Evolutionary conservation across 2,113 vertebrate species (phyloP), one percentile per base, ranked within the genome.

Genomic region (Drymodes brunneopygia): DNA sequence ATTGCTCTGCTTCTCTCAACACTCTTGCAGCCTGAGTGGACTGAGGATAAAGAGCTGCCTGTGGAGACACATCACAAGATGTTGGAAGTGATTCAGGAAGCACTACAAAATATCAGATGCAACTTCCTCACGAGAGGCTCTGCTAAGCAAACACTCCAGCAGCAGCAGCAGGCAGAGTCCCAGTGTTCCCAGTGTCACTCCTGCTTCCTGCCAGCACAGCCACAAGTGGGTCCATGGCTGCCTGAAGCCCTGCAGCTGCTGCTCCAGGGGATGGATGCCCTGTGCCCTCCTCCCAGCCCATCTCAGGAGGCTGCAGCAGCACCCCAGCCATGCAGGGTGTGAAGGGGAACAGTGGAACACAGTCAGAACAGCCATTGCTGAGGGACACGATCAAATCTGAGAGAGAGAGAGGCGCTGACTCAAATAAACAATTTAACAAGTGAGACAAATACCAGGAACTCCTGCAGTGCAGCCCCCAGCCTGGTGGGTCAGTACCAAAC

Each of bases 51-150:
- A 86, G 80, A 86, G 82, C 82, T 88, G 90, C 86, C 92, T 88
- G 75, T 70, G 47, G 71, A 88, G 71, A 73, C 19, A 61, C 81
- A 86, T 82, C 82, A 69, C 58, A 80, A 80, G 82, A 65, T 5
- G 35, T 1, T 94, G 91, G 94, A 94, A 86, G 75, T 13, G 51
- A 77, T 92, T 94, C 94, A 95, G 91, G 86, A 96, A 92, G 80
- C 45, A 83, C 92, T 66, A 92, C 56, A 92, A 61, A 88, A 62
- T 29, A 90, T 83, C 90, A 78, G 67, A 73, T 29, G 67, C 75
- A 38, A 77, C 64, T 83, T 60, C 80, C 82, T 62, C 82, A 35
- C 61, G 51, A 73, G 86, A 92, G 86, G 31, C 87, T 57, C 33
- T 0, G 5, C 66, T 48, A 47, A 61, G 48, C 29, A 86, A 78